phyloP scores from a whole-genome alignment of 2,888 invertebrate species.

The Ectropis crepuscularia region DNA sequence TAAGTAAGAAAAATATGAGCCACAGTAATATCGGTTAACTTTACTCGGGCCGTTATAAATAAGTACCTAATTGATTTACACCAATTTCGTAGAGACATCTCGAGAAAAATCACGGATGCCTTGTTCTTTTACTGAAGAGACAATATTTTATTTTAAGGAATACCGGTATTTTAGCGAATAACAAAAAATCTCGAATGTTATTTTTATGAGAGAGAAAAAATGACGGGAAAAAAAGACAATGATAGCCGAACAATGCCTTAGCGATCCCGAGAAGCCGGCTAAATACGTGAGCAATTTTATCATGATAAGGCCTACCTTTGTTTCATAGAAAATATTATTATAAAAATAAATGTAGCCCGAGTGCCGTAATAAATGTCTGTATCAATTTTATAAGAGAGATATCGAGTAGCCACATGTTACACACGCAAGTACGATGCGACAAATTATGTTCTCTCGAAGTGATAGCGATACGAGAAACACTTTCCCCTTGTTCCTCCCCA shows the following conservation, averaged over 20 bases:
- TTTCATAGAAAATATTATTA: constrained; percentile 23
- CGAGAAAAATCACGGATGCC: constrained; percentile 3
- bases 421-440: constrained; percentile 61
- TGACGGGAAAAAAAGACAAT: constrained; percentile 21
- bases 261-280: constrained; percentile 25
- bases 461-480: constrained; percentile 74
- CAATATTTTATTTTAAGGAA: constrained; percentile 10
- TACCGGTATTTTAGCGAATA: constrained; percentile 10
- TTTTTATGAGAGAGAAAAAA: constrained; percentile 21
- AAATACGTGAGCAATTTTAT: constrained; percentile 34
- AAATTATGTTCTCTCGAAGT: constrained; percentile 74
- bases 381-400: constrained; percentile 41
- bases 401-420: constrained; percentile 57
- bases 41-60: constrained; percentile 27
- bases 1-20: constrained; percentile 49
- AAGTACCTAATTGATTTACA: constrained; percentile 34
- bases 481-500: constrained; percentile 69
- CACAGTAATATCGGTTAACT: constrained; percentile 41
- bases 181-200: constrained; percentile 12
- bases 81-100: constrained; percentile 16
- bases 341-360: constrained; percentile 27
- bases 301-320: constrained; percentile 27
- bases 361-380: constrained; percentile 46
- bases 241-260: constrained; percentile 26
- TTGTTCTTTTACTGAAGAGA: constrained; percentile 3